Conservation (phyloP, 2,113 vertebrate genomes). For the Ornithorhynchus anatinus region DNA sequence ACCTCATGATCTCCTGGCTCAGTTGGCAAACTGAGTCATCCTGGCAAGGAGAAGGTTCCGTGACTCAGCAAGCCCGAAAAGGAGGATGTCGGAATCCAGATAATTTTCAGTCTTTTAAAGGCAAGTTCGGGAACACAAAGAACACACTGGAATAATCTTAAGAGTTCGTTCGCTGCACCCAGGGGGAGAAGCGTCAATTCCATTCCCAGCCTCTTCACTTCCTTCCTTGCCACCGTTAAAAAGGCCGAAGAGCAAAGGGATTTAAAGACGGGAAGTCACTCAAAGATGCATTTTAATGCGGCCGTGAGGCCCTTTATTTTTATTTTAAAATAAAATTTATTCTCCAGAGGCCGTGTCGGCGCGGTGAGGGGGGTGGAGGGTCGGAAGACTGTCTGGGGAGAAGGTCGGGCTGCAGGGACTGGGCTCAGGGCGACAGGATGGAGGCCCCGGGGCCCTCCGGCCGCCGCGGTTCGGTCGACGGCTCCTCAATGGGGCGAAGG, state of each 20-base stretch:
- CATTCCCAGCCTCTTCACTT: conserved; percentile 56
- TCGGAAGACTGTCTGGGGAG: no score
- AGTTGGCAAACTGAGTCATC: conserved; percentile 52
- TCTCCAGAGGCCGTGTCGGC: no score
- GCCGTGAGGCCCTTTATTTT: not conserved
- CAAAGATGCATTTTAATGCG: conserved; percentile 4
- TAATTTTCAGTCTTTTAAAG: conserved; percentile 60
- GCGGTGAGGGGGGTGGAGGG: no score
- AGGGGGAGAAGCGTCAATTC: conserved; percentile 44
- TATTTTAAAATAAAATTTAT: no score
- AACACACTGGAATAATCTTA: conserved; percentile 46
- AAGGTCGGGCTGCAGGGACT: no score
- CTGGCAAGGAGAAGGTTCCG: conserved; percentile 49
- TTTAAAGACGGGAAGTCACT: conserved; percentile 32
- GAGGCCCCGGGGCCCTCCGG: no score
- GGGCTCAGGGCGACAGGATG: no score
- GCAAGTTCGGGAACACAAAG: conserved; percentile 51
- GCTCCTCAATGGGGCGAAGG: no score
- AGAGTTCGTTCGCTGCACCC: conserved; percentile 24
- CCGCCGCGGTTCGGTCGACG: no score
- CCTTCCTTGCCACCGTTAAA: conserved; percentile 18
- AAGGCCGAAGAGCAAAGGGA: not conserved
- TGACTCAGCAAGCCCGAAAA: conserved; percentile 59
- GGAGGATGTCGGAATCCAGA: conserved; percentile 49
- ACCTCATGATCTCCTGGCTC: conserved; percentile 50